A percentile compares a stretch with the other conserved stretches of the same genome.
Evolutionary conservation across 2,888 invertebrate genomes (phyloP).

Genomic region (Mesochorus sp.): DNA sequence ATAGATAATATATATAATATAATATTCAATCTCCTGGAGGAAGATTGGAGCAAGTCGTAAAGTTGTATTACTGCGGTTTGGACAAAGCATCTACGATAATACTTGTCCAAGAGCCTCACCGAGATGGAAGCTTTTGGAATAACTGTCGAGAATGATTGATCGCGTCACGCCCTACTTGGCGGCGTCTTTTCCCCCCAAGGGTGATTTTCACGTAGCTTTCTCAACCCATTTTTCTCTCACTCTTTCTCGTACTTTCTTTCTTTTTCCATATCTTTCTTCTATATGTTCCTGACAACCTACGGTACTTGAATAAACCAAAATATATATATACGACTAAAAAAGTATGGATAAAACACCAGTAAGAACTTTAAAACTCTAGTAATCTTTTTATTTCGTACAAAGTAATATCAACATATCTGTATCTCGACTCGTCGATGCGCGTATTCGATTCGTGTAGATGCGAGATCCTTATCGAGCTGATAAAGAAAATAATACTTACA

Average conservation of each 20-base stretch:
- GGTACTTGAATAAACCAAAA: not conserved
- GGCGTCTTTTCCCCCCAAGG: constrained; percentile 6
- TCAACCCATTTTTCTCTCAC: not conserved
- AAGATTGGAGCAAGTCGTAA: constrained; percentile 25
- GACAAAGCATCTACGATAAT: constrained; percentile 29
- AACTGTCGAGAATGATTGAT: constrained; percentile 67
- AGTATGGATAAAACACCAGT: not conserved
- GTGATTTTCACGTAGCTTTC: constrained; percentile 49
- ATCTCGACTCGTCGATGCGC: no score
- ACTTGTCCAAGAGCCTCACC: constrained; percentile 67
- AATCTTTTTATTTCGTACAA: no score
- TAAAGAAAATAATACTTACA: no score
- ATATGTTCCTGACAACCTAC: constrained; percentile 1
- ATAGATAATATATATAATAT: no score
- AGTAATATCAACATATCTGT: no score
- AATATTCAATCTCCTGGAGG: constrained; percentile 14
- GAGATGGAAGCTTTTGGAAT: constrained; percentile 62
- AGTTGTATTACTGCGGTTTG: not conserved
- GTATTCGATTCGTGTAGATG: no score
- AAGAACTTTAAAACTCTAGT: not conserved
- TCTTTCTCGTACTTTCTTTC: not conserved
- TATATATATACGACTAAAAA: not conserved
- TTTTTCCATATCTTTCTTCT: not conserved
- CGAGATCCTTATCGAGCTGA: no score
- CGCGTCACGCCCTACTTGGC: constrained; percentile 56